Base-by-base conservation (phyloP, 2,797 vertebrate species). In the Manis javanica region DNA sequence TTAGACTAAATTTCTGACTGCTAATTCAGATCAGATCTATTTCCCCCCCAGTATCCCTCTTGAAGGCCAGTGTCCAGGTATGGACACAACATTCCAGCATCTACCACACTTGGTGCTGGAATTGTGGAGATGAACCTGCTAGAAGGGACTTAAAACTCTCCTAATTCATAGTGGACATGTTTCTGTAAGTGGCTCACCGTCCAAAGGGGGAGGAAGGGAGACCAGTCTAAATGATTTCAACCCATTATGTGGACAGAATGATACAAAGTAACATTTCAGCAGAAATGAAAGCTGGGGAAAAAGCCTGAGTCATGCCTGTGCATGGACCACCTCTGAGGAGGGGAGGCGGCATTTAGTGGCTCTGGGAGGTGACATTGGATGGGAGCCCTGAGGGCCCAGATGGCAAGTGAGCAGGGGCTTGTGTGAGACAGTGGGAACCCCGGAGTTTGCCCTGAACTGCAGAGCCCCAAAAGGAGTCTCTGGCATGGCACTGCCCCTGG, bases 321-420 rank as follows among this genome's bases (percentile, higher is more conserved):
- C 15, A 15, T 15, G 7, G 3, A 12, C 2, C 14, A 10, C 9
- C 6, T 12, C 3, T 1, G 7, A 29, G 14, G 46, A 31, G 29
- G 26, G 49, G 69, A 68, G 39, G 29, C 1, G 24, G 46, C 2
- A 2, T 15, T 37, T 2, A 1, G 42, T 31, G 39, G 6, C 26
- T 51, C 81, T 78, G 29, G 59, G 6, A 51, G 24, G 18, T 11
- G 6, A 75, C 9, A 16, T 37, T 10, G 29, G 23, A 1, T 3
- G 9, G 7, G 37, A 26, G 5, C 19, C 29, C 51, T 2, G 14
- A 7, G 31, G n/a, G n/a, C 15, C 15, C 21, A 5, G 74, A 2
- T 7, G 2, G 29, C 31, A 2, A 1, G 6, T 1, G 9, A 39
- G 7, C 5, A 4, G 0, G 0, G 1, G 9, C 14, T 59, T 23